Percentiles rank a stretch among this genome's conserved stretches.
Conservation (phyloP, 2,888 invertebrate genomes). For the Dysmachus trigonus region DNA sequence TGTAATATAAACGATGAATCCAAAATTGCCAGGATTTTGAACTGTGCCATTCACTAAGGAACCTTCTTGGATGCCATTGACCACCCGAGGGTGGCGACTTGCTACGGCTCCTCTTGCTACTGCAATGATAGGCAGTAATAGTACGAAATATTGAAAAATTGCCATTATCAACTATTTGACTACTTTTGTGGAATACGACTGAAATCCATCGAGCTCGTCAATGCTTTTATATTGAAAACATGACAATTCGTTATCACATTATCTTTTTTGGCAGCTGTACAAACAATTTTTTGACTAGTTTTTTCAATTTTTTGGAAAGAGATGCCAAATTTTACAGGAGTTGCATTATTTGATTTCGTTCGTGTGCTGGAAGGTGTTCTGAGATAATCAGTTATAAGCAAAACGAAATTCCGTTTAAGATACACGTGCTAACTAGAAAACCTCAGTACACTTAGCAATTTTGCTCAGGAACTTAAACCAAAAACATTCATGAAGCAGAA, state of each 20-base stretch:
- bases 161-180: not conserved
- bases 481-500: too few species aligned
- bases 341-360: too few species aligned
- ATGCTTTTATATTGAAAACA: not conserved
- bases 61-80: not conserved
- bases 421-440: too few species aligned
- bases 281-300: not conserved
- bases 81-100: not conserved
- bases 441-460: too few species aligned
- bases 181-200: not conserved
- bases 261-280: not conserved
- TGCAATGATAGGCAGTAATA: not conserved
- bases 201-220: not conserved
- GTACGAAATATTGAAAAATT: not conserved
- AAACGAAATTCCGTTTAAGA: too few species aligned
- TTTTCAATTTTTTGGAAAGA: not conserved
- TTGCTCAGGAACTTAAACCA: too few species aligned
- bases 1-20: not conserved
- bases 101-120: not conserved
- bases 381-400: too few species aligned
- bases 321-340: too few species aligned
- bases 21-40: not conserved
- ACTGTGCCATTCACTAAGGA: not conserved
- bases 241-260: not conserved
- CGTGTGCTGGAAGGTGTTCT: too few species aligned